phyloP scores from a whole-genome alignment of 2,888 invertebrate species.

The Aleiodes alternator region DNA sequence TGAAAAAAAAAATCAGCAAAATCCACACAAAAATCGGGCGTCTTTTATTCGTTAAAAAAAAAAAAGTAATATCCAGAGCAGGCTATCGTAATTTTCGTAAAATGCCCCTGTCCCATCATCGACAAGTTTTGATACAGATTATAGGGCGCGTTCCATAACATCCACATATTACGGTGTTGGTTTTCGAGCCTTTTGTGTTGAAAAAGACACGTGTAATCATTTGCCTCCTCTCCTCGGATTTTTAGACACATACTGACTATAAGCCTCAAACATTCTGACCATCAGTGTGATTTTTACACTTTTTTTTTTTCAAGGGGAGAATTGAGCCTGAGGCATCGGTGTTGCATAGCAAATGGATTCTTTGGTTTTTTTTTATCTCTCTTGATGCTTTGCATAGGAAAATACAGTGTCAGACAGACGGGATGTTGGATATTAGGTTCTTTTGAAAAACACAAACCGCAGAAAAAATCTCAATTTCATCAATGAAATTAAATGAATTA shows the following conservation, averaged over 20 bases:
- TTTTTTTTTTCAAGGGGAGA: conserved; percentile 11
- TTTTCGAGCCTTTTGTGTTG: conserved; percentile 76
- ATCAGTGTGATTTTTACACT: conserved; percentile 9
- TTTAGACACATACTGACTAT: conserved; percentile 26
- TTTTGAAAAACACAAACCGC: conserved; percentile 54
- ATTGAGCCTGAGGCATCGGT: conserved; percentile 46
- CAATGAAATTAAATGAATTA: too few relatives aligned
- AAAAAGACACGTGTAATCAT: conserved; percentile 75
- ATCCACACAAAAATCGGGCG: conserved; percentile 12
- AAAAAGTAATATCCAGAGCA: conserved; percentile 25
- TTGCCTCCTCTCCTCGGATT: conserved; percentile 49
- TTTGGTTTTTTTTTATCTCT: conserved; percentile 45
- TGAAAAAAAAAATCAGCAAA: neutral
- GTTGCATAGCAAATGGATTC: conserved; percentile 58
- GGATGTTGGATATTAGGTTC: conserved; percentile 50
- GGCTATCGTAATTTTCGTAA: conserved; percentile 70
- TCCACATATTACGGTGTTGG: conserved; percentile 76
- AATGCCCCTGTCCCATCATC: conserved; percentile 73
- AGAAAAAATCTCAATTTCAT: conserved; percentile 43
- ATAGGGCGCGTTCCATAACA: conserved; percentile 70
- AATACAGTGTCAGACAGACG: conserved; percentile 47
- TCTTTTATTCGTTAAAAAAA: conserved; percentile 5
- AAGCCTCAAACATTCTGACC: conserved; percentile 27
- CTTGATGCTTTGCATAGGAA: conserved; percentile 63
- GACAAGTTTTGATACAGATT: conserved; percentile 65